These are phyloP conservation scores for Lutjanus campechanus DNA, from an alignment of 2,797 vertebrate species.

Conservation along the genomic window DNA sequence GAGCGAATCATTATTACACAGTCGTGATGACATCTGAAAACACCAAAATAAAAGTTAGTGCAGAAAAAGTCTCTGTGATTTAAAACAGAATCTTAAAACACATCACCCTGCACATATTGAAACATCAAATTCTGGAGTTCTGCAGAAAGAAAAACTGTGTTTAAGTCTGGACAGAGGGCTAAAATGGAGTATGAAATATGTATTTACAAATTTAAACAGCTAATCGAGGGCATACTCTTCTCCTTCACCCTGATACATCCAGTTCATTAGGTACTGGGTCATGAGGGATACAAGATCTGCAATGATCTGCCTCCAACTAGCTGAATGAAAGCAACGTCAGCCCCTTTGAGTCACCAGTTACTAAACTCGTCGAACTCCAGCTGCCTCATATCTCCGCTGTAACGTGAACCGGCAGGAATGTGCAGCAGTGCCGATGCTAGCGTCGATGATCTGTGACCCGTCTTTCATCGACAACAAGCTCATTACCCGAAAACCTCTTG, in stretches of 20 bases:
- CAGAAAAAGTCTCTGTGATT: too few species aligned
- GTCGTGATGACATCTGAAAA: neutral
- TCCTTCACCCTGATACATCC: conserved; percentile 14
- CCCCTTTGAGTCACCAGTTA: conserved; percentile 66
- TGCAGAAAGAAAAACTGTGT: too few species aligned
- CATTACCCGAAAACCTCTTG: conserved; percentile 71
- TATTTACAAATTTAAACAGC: neutral
- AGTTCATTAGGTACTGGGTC: conserved; percentile 8
- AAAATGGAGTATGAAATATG: neutral
- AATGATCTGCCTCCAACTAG: conserved; percentile 55
- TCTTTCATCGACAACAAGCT: conserved; percentile 82
- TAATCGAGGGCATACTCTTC: neutral
- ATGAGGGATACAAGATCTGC: conserved; percentile 36
- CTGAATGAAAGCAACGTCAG: conserved; percentile 69
- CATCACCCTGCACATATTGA: too few species aligned
- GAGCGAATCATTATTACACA: neutral
- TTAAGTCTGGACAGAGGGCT: neutral
- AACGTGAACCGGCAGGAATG: conserved; percentile 79
- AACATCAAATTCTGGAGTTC: neutral
- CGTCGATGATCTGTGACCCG: conserved; percentile 52
- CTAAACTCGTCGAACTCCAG: conserved; percentile 73
- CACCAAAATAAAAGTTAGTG: neutral
- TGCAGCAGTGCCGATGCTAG: conserved; percentile 41
- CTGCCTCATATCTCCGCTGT: conserved; percentile 72
- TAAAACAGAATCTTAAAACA: too few species aligned